Base-by-base conservation (phyloP, 2,113 vertebrate genomes). In the Caranx ignobilis region DNA sequence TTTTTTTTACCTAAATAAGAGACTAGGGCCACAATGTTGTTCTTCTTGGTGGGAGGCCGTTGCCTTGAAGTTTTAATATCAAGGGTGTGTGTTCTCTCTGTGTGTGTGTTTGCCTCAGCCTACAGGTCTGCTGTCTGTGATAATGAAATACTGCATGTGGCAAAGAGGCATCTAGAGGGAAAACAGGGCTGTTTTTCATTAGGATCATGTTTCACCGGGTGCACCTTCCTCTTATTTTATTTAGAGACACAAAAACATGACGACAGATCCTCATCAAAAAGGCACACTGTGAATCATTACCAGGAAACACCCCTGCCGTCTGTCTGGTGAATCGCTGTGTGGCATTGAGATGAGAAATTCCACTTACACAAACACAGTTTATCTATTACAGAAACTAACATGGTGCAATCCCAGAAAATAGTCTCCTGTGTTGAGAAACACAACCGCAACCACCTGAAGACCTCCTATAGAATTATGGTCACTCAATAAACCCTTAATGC, bases 121-220 rank as follows among this genome's bases (percentile, higher is more conserved):
- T 70, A 32, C 71, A 63, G 81, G 63, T 86, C 65, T 86, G 74
- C 66, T 73, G 61, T 86, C 82, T 85, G 75, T 54, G 64, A 82
- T 89, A 91, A 86, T 91, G 79, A 93, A 91, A 83, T 85, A 63
- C 50, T 66, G 64, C 61, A 82, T 81, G 69, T 76, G 43, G 79
- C 71, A 84, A 83, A 81, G 50, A 72, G 37, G 57, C 59, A 81
- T 86, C 64, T 66, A 61, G 61, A 81, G 70, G 59, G 64, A 79
- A 83, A 82, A 84, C 64, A 41, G 12, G 32, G 48, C 70, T 68
- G 74, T 88, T 91, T 86, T 91, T 86, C 87, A 88, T 85, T 75
- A 84, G 78, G 66, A 79, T 89, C 75, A 65, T 83, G 71, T 88
- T 87, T 77, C 78, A 69, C 77, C 54, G 63, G 79, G 68, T 54